Conservation (phyloP, 2,797 vertebrate genomes). For the Vespertilio murinus region DNA sequence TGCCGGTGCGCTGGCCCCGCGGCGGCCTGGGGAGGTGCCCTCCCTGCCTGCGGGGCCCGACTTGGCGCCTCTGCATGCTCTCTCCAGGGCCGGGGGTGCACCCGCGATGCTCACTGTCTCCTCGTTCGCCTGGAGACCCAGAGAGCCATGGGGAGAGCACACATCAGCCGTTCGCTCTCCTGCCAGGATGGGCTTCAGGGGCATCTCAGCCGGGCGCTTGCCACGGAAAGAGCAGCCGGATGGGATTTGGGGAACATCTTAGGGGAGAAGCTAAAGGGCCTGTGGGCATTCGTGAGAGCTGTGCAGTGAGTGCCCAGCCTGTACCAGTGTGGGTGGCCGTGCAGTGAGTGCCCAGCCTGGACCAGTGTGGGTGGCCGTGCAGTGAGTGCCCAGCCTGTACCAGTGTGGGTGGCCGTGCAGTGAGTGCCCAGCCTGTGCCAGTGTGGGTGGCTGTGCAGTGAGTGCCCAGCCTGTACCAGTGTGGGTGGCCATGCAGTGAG, state of each 20-base stretch:
- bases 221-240: not conserved
- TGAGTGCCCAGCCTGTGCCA: too few species aligned
- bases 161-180: not conserved
- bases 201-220: not conserved
- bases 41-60: not conserved
- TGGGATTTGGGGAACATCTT: not conserved
- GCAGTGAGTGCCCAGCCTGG: too few species aligned
- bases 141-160: not conserved
- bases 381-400: too few species aligned
- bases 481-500: too few species aligned
- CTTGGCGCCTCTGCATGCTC: not conserved
- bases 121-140: not conserved
- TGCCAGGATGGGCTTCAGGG: not conserved
- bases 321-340: too few species aligned
- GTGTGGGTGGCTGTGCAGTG: too few species aligned
- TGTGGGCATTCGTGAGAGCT: too few species aligned
- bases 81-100: not conserved
- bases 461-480: too few species aligned
- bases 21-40: not conserved
- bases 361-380: too few species aligned
- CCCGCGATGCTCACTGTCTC: not conserved
- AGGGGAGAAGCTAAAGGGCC: not conserved
- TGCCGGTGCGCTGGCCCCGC: not conserved
- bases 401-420: too few species aligned
- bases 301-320: too few species aligned